Evolutionary conservation across 2,797 vertebrate genomes (phyloP), one percentile per base, ranked within the genome.

Genomic region (Acrocephalus scirpaceus): DNA sequence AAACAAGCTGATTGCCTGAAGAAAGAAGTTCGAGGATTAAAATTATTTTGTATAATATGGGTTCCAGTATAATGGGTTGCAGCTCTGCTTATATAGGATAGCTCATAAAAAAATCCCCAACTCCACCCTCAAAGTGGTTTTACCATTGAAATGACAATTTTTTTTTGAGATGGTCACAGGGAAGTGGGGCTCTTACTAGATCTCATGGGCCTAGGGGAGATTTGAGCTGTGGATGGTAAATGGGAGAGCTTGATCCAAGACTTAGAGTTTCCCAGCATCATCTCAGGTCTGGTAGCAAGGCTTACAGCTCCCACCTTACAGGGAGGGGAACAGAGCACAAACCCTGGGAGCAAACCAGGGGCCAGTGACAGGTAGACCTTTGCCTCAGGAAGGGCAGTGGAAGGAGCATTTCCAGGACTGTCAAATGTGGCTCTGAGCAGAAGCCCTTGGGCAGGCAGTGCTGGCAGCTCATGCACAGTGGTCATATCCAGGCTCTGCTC

Each of bases 1-100:
- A 92, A 96, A 89, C 61, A 82, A 79, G 71, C 47, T 62, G 53
- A 64, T 81, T 84, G 93, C 83, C 93, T 80, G 50, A 91, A 96
- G 88, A 96, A 94, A 90, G 34, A 90, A 90, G 27, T 56, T 62
- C 2, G 5, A 89, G 57, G 48, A 67, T 53, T 67, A 80, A 91
- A 89, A 92, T 74, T 2, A 45, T 71, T 78, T 57, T 56, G 5
- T 64, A 48, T 48, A 34, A 62, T 48, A 48, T 10, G 25, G 11
- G 5, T 62, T 62, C 48, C 56, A 86, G 34, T 40, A 48, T 25
- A 62, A 62, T 48, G 56, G 23, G 10, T 87, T 94, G 72, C 66
- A 76, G 29, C 25, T 85, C 71, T 85, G 51, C 80, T 89, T 89
- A 42, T 74, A 44, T 11, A 69, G 53, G 34, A 47, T 23, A 23